Base-by-base conservation (phyloP, 2,113 vertebrate genomes). In the Macquaria ambigua region DNA sequence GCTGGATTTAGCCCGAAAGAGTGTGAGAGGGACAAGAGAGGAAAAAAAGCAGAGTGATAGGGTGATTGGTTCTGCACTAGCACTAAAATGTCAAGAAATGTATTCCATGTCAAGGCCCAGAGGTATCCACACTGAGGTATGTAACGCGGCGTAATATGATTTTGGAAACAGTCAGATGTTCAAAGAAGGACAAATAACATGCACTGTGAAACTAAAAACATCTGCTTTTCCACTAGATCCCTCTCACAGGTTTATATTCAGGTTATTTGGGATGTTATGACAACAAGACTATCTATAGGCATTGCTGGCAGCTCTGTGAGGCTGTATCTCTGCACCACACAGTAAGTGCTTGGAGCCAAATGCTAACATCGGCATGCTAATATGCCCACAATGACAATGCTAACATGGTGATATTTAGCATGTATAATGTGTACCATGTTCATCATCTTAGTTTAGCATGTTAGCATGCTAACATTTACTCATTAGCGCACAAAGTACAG, bases 31-130 rank as follows among this genome's bases (percentile, higher is more conserved):
- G 34, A 71, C 28, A 2, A 66, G 28, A 46, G 12, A 23, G 25
- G 23, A 28, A 59, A 48, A 46, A 63, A 64, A 63, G 20, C 5
- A 16, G 74, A 72, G 52, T 10, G 39, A 61, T 43, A 2, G 31
- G 4, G 23, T 41, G 74, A 80, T 50, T 63, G 46, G 73, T 67
- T 85, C 62, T 63, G 61, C 46, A 62, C n/a, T 58, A 20, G 21
- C 68, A 64, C 59, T 20, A 58, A 69, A 72, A 79, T 78, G 56
- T 79, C 76, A 78, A 59, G 16, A 81, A 62, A 77, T 74, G 48
- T 41, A 71, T 68, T 74, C 23, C 31, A 67, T 73, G 64, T 66
- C 59, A 23, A 56, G 53, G 31, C 48, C 62, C 50, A 66, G 48
- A 71, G 9, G 77, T n/a, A 37, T 31, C 23, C 18, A 21, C 56